A percentile compares a stretch with the other conserved stretches of the same genome.
Evolutionary conservation across 1,140 invertebrate species (phyloP).

Genomic region (Drosophila baimaii): DNA sequence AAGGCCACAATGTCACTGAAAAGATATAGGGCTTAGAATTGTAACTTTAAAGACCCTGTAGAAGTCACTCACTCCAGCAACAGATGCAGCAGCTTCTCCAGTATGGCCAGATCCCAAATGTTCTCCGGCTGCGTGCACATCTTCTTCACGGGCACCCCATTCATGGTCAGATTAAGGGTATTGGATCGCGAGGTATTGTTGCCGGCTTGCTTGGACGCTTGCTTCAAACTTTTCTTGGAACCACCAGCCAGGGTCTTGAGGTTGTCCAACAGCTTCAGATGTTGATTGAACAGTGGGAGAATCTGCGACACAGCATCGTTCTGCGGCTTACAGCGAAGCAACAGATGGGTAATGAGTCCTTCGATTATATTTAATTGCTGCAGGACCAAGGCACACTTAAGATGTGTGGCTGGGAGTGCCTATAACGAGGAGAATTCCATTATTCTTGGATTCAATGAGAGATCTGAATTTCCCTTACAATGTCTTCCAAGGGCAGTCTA

Average conservation of each 20-base stretch:
- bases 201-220: slow-evolving; percentile 28
- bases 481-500: slow-evolving; percentile 60
- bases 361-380: slow-evolving; percentile 80
- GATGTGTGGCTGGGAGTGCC: slow-evolving; percentile 57
- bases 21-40: neutral
- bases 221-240: slow-evolving; percentile 66
- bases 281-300: slow-evolving; percentile 70
- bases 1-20: slow-evolving; percentile 73
- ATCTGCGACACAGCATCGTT: slow-evolving; percentile 65
- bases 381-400: slow-evolving; percentile 66
- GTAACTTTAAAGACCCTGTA: too few relatives aligned
- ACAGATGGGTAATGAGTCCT: slow-evolving; percentile 66
- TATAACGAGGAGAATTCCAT: neutral
- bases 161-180: slow-evolving; percentile 63
- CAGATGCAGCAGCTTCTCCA: slow-evolving; percentile 68
- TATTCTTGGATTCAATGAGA: neutral
- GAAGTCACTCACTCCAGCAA: slow-evolving; percentile 65
- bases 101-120: slow-evolving; percentile 76
- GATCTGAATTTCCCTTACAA: slow-evolving; percentile 33
- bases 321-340: slow-evolving; percentile 61
- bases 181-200: slow-evolving; percentile 32
- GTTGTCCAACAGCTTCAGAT: slow-evolving; percentile 56
- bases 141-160: slow-evolving; percentile 56
- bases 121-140: slow-evolving; percentile 69
- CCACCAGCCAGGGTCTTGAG: slow-evolving; percentile 44